These are phyloP conservation scores for Falco punctatus DNA, from an alignment of 2,113 vertebrate species.

Conservation along the genomic window DNA sequence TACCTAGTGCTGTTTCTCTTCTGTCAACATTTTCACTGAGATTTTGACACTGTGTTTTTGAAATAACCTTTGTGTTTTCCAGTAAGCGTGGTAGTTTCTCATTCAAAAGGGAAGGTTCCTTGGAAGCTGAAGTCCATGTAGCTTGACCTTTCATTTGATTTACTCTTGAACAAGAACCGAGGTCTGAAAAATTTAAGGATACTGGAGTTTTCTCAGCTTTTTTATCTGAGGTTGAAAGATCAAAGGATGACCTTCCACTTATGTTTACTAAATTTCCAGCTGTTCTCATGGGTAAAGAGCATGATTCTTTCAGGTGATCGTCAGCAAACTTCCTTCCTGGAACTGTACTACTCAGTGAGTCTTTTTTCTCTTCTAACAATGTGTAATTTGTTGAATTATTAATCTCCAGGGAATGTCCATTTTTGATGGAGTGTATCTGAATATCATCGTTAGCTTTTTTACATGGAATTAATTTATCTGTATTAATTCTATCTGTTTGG, in stretches of 20 bases:
- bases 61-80: constrained; percentile 56
- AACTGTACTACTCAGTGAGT: constrained; percentile 27
- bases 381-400: constrained; percentile 43
- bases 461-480: constrained; percentile 5
- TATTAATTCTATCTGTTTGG: background rate
- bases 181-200: constrained; percentile 56
- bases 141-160: constrained; percentile 72
- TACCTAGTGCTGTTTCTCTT: constrained; percentile 62
- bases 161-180: constrained; percentile 63
- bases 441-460: constrained; percentile 11
- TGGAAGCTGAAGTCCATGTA: constrained; percentile 34
- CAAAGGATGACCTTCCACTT: constrained; percentile 75
- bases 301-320: constrained; percentile 67
- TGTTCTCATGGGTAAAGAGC: constrained; percentile 62
- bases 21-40: background rate
- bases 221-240: constrained; percentile 72
- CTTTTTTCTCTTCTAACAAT: constrained; percentile 57
- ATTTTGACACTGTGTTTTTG: constrained; percentile 28
- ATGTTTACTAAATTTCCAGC: constrained; percentile 69
- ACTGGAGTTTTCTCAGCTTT: constrained; percentile 71
- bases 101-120: constrained; percentile 54
- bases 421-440: constrained; percentile 29
- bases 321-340: constrained; percentile 64
- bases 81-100: constrained; percentile 24
- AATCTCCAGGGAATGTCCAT: background rate